phyloP scores from a whole-genome alignment of 2,113 vertebrate genomes.

The Promerops cafer region DNA sequence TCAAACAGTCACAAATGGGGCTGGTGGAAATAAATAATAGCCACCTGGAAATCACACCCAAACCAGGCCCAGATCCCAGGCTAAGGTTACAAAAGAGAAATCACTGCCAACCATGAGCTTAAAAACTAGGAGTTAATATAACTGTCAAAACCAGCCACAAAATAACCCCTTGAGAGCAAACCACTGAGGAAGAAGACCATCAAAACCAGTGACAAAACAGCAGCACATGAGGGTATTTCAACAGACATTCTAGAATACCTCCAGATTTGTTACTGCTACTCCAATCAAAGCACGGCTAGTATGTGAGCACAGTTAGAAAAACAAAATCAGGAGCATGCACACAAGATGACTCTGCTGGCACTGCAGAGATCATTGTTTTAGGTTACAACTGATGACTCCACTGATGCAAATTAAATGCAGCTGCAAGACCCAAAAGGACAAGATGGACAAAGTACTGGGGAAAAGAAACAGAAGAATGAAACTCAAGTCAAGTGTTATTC shows the following conservation, averaged over 20 bases:
- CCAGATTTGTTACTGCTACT: not conserved
- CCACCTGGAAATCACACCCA: not conserved
- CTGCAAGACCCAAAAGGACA: not conserved
- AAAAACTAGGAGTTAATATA: not conserved
- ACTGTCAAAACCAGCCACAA: too few relatives aligned
- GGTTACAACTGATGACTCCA: not conserved
- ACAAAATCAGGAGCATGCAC: not conserved
- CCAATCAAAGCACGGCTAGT: not conserved
- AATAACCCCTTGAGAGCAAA: not conserved
- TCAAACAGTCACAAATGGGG: not conserved
- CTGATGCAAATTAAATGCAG: not conserved
- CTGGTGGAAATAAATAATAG: not conserved
- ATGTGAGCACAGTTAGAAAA: not conserved
- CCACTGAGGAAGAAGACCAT: not conserved
- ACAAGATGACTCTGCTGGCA: not conserved
- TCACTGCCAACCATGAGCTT: not conserved
- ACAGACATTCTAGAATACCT: not conserved
- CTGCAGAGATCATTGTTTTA: not conserved
- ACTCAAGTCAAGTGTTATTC: not conserved
- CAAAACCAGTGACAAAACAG: not conserved
- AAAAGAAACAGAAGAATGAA: not conserved
- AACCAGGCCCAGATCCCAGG: not conserved
- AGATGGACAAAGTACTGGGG: not conserved
- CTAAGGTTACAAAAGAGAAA: not conserved
- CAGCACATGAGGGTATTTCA: accelerated